Percentiles rank a stretch among this genome's conserved stretches.
These are phyloP conservation scores for Calliopum simillimum DNA, from an alignment of 2,888 invertebrate species.

Conservation along the genomic window DNA sequence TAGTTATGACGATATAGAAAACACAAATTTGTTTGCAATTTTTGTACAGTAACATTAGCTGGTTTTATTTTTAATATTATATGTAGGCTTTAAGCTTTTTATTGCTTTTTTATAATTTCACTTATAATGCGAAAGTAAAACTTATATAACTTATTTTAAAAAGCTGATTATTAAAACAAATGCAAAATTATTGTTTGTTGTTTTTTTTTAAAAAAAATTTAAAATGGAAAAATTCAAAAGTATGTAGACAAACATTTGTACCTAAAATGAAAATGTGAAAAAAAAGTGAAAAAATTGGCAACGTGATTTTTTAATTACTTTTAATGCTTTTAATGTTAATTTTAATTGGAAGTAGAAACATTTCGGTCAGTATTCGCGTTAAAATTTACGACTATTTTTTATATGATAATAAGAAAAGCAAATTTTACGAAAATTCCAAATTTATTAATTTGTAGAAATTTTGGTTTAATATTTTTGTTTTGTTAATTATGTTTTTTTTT, in stretches of 20 bases:
- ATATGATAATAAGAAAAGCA: conserved; percentile 25
- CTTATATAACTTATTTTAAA: no score
- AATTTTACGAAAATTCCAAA: conserved; percentile 35
- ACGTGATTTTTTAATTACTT: conserved; percentile 22
- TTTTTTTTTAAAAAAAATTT: conserved; percentile 4
- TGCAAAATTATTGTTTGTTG: no score
- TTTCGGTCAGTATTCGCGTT: conserved; percentile 50
- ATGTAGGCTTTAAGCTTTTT: no score
- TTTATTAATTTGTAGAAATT: conserved; percentile 29
- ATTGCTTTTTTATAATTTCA: no score
- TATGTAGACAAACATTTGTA: conserved; percentile 31
- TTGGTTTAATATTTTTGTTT: conserved; percentile 25
- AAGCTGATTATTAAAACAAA: no score
- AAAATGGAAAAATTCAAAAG: neutral
- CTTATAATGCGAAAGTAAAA: no score
- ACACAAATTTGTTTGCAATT: conserved; percentile 7
- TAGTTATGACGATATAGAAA: neutral
- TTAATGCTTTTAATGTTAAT: conserved; percentile 11
- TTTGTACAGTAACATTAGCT: neutral
- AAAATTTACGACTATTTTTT: conserved; percentile 43
- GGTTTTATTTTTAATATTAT: neutral
- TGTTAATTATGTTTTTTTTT: conserved; percentile 35
- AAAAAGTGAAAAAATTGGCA: conserved; percentile 15
- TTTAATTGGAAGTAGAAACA: conserved; percentile 34
- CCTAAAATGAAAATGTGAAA: conserved; percentile 17